Base-by-base conservation (phyloP, 2,113 vertebrate species). In the Chionomys nivalis region DNA sequence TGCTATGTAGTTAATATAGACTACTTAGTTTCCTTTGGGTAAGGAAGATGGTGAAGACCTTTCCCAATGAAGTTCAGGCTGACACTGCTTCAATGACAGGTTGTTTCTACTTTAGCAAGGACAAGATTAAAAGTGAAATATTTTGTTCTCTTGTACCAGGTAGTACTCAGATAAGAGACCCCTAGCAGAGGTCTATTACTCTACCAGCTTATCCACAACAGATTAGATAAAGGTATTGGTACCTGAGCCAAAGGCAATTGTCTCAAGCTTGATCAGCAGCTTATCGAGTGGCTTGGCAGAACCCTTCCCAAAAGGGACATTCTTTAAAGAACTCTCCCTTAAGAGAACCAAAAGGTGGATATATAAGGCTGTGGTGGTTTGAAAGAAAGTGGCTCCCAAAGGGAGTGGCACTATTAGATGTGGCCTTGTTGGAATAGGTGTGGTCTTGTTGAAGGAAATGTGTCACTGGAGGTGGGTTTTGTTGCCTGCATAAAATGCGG, bases 11-110 rank as follows among this genome's bases (percentile, higher is more conserved):
- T 52, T 77, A 77, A 77, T 44, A 24, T 12, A 47, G 79, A 76
- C 39, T 65, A 94, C 21, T 83, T 52, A 52, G 39, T 79, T 88
- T 96, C 58, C 89, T 88, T 58, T 95, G 70, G 70, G 72, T 75
- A 70, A 44, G 58, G 21, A 96, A 91, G 93, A 91, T 77, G 68
- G 36, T 77, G 24, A 91, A 72, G 61, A 44, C 39, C 13, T 72
- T 77, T 93, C 28, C 65, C 9, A 31, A 63, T 13, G 31, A 31
- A 7, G 13, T 87, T 90, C 65, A 92, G 52, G 61, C 16, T 72
- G 49, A 86, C 6, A 42, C 42, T 63, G 83, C 79, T 42, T 94
- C 12, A 33, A 39, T 78, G 52, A 82, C 0, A 89, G 49, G 49
- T 14, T 87, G 55, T 42, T 49, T 82, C 26, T 96, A 78, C 39